Base-by-base conservation (phyloP, 1,140 invertebrate species). In the Gryllus bimaculatus region DNA sequence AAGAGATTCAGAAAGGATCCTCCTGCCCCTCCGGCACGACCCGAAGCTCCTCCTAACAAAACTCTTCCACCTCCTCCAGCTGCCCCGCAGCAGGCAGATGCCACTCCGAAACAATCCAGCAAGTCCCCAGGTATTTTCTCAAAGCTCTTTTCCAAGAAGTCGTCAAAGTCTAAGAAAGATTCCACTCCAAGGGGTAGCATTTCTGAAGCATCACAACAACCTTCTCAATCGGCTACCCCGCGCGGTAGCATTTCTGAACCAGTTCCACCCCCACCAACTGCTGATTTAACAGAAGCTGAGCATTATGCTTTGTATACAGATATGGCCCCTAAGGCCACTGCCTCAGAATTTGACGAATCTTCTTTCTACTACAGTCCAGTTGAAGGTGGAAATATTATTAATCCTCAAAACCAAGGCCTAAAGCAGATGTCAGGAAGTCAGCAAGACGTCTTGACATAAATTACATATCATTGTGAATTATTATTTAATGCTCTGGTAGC, bases 301-400 rank as follows among this genome's bases (percentile, higher is more conserved):
- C 92, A 95, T 84, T 95, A 94, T 85, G 94, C 94, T 73, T 84
- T 96, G 75, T 95, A 95, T 81, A 95, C 93, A 80, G 90, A 92
- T 66, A 90, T 95, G 83, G 93, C 94, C 8, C 94, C 94, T 13
- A 91, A 92, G 84, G 94, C 94, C 7, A 95, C 93, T 0, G 90
- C 89, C 20, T 95, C 93, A 10, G 94, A 96, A 83, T 95, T 95
- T 83, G 94, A 95, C 83, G 94, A 96, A 83, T 90, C 92, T 83
- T 95, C 93, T 47, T 93, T 92, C 84, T 95, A 94, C 84, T 95
- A 95, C 84, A 93, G 93, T 66, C 91, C 93, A 5, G 92, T 95
- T 12, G 93, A 95, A 84, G 93, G 90, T 21, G 91, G 91, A 48
- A 92, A 92, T 84, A 89, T 90, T 79, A 83, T 89, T 4, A 84